Base-by-base conservation (phyloP, 2,113 vertebrate species). In the Epinephelus cyanopodus region DNA sequence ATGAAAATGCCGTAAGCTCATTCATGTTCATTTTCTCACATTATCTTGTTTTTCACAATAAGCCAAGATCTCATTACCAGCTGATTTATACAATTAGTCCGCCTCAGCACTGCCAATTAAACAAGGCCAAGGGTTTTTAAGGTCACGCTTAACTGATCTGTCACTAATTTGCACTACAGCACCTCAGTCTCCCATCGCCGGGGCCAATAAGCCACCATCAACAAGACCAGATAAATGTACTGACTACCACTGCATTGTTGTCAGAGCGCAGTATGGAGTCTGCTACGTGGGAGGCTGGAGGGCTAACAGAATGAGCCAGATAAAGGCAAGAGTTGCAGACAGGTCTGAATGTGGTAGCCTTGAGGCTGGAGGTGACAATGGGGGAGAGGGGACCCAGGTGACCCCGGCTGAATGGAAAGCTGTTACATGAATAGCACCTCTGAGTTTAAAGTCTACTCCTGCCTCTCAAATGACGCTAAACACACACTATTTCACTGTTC, bases 1-100 rank as follows among this genome's bases (percentile, higher is more conserved):
- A 78, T 64, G 69, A 48, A 92, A 87, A 86, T 21, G 52, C 82
- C 63, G 15, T 18, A 67, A 86, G 83, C 88, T 87, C 81, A 91
- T 84, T 92, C 81, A 90, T 93, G 92, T 93, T 96, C 84, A 94
- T 96, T 95, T 96, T 92, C 94, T 83, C 89, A 78, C 94, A 97
- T 96, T 95, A 93, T 96, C 96, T 95, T 93, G 92, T 95, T 95
- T 95, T 95, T 96, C 93, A 95, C 96, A 96, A 94, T 94, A 96
- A 95, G 90, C 93, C 90, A 94, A 92, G 94, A 96, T 96, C 94
- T 97, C 95, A 96, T 97, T 97, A 97, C 94, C 91, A 95, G 93
- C 78, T 95, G 94, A 97, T 96, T 97, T 96, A 96, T 92, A 95
- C 95, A 96, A 97, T 95, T 97, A 95, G 89, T 93, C 92, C 87